Evolutionary conservation across 2,113 vertebrate species (phyloP).

Genomic region (Sander vitreus): DNA sequence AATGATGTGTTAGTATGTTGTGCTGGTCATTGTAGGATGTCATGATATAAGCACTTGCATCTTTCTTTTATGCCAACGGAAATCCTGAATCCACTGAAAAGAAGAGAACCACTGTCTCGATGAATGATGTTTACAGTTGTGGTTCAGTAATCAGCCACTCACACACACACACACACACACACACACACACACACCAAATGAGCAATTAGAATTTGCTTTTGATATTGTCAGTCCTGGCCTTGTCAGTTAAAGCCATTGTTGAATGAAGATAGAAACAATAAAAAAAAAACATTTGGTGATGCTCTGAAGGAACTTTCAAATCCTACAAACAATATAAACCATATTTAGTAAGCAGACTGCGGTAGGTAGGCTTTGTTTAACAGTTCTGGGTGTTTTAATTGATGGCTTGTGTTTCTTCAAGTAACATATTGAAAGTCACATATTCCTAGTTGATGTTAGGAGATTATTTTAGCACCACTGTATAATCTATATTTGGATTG

Average conservation of each 20-base stretch:
- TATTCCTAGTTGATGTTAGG: slow-evolving; percentile 26
- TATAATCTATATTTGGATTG: no score
- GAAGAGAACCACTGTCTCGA: no score
- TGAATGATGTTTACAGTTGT: slow-evolving; percentile 46
- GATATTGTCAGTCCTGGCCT: neutral
- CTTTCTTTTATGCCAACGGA: neutral
- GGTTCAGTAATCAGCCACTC: neutral
- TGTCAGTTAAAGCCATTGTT: slow-evolving; percentile 33
- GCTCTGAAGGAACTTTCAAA: slow-evolving; percentile 28
- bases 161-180: no score
- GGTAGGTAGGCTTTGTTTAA: slow-evolving; percentile 57
- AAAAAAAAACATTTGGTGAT: slow-evolving; percentile 27
- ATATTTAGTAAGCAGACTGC: slow-evolving; percentile 54
- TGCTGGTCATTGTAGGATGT: neutral
- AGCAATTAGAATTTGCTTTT: slow-evolving; percentile 30
- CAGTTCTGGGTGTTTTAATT: slow-evolving; percentile 48
- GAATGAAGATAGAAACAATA: slow-evolving; percentile 42
- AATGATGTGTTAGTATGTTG: slow-evolving; percentile 37
- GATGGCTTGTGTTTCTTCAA: slow-evolving; percentile 40
- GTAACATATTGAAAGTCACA: slow-evolving; percentile 40
- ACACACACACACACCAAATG: no score
- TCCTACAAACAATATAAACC: slow-evolving; percentile 39
- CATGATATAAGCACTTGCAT: neutral
- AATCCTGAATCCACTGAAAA: slow-evolving; percentile 5
- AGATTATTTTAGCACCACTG: slow-evolving; percentile 47